Evolutionary conservation across 2,113 vertebrate genomes (phyloP).

Genomic region (Pyrgilauda ruficollis): DNA sequence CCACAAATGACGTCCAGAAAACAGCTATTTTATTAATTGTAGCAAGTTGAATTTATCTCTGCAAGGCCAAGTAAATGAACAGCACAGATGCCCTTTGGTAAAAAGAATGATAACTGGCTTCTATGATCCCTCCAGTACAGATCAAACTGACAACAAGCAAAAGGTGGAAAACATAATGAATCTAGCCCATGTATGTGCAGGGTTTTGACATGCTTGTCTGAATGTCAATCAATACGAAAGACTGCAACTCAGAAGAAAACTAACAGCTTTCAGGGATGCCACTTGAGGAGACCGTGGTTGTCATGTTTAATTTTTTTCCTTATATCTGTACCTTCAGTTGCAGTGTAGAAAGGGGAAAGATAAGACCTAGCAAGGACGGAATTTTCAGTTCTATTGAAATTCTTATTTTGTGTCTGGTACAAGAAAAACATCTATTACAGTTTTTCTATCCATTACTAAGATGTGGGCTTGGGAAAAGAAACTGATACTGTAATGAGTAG

Average conservation of each 20-base stretch:
- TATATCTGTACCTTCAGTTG: background rate
- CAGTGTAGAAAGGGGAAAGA: background rate
- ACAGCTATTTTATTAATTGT: background rate
- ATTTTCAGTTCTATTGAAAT: background rate
- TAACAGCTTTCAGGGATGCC: background rate
- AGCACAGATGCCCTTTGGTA: background rate
- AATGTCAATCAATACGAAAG: background rate
- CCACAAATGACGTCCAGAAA: background rate
- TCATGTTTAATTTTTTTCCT: background rate
- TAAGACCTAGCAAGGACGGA: background rate
- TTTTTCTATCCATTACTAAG: background rate
- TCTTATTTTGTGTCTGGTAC: background rate
- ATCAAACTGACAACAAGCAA: slow-evolving; percentile 4
- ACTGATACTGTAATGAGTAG: background rate
- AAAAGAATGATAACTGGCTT: background rate
- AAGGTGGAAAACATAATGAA: background rate
- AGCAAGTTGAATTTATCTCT: background rate
- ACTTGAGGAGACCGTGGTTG: rapidly evolving
- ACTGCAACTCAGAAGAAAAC: background rate
- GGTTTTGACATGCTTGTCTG: background rate
- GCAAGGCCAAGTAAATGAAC: background rate
- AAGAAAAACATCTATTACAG: background rate
- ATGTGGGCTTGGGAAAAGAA: background rate
- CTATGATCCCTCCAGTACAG: background rate
- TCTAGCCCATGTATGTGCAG: background rate